Percentiles rank a stretch among this genome's conserved stretches.
These are phyloP conservation scores for Trypoxylus dichotomus DNA, from an alignment of 1,140 invertebrate species.

Conservation along the genomic window DNA sequence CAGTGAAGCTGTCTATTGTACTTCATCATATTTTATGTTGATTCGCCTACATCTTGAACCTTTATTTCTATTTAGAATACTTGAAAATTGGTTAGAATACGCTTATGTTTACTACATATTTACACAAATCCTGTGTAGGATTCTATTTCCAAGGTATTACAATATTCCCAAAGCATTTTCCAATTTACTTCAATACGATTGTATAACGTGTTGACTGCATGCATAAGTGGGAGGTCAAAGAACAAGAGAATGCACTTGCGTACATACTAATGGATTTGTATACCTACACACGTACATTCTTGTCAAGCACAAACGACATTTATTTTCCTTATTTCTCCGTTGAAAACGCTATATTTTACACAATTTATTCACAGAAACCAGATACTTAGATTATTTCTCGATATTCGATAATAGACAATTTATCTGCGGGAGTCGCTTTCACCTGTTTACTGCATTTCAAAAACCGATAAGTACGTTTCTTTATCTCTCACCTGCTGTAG, in stretches of 20 bases:
- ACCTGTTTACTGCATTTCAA: background rate
- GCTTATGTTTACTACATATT: too few relatives aligned
- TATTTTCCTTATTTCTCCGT: background rate
- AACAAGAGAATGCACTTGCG: background rate
- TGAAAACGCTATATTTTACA: background rate
- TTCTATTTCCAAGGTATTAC: too few relatives aligned
- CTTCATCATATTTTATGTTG: too few relatives aligned
- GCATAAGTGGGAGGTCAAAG: too few relatives aligned
- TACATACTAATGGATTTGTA: background rate
- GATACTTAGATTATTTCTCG: background rate
- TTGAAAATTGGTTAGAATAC: too few relatives aligned
- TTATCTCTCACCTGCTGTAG: slow-evolving; percentile 16
- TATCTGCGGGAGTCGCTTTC: background rate
- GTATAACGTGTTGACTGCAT: too few relatives aligned
- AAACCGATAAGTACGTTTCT: background rate
- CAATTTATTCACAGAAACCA: background rate
- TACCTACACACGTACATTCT: background rate
- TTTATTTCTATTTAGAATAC: too few relatives aligned
- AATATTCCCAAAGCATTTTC: too few relatives aligned
- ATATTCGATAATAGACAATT: background rate
- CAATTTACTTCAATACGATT: too few relatives aligned
- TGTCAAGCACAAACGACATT: background rate
- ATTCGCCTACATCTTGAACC: too few relatives aligned
- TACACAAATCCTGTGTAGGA: too few relatives aligned
- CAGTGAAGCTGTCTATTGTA: too few relatives aligned